Evolutionary conservation across 1,140 invertebrate species (phyloP).

Genomic region (Drosophila sproati): DNA sequence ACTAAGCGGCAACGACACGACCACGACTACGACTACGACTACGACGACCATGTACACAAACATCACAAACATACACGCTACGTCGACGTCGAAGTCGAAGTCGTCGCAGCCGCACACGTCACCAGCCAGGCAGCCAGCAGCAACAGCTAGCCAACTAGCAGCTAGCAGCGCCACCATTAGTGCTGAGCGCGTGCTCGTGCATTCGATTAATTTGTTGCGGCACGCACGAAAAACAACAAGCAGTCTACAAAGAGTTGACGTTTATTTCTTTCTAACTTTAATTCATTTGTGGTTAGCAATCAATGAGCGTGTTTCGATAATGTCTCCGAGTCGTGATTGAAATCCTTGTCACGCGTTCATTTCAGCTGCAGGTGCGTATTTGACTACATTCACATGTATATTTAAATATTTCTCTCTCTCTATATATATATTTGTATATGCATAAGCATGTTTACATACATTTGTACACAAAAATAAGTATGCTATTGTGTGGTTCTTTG

Average conservation of each 20-base stretch:
- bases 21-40: slow-evolving; percentile 40
- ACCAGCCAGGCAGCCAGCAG: slow-evolving; percentile 41
- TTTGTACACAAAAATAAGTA: slow-evolving; percentile 26
- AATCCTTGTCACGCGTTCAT: slow-evolving; percentile 1
- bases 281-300: no score
- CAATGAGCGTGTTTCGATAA: no score
- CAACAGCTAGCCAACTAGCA: slow-evolving; percentile 27
- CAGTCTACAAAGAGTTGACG: neutral
- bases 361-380: neutral
- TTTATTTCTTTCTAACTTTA: neutral
- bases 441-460: neutral
- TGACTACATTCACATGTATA: neutral
- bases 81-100: slow-evolving; percentile 40
- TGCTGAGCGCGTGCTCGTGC: slow-evolving; percentile 28
- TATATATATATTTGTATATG: slow-evolving; percentile 5
- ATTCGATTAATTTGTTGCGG: slow-evolving; percentile 1
- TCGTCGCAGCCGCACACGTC: slow-evolving; percentile 53
- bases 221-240: neutral
- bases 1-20: slow-evolving; percentile 64
- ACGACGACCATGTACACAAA: slow-evolving; percentile 11
- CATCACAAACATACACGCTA: slow-evolving; percentile 5
- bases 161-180: slow-evolving; percentile 25
- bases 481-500: slow-evolving; percentile 39
- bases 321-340: slow-evolving; percentile 8
- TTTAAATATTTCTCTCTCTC: neutral